Evolutionary conservation across 2,888 invertebrate species (phyloP), one percentile per base, ranked within the genome.

Genomic region (Sarcophaga caerulescens): DNA sequence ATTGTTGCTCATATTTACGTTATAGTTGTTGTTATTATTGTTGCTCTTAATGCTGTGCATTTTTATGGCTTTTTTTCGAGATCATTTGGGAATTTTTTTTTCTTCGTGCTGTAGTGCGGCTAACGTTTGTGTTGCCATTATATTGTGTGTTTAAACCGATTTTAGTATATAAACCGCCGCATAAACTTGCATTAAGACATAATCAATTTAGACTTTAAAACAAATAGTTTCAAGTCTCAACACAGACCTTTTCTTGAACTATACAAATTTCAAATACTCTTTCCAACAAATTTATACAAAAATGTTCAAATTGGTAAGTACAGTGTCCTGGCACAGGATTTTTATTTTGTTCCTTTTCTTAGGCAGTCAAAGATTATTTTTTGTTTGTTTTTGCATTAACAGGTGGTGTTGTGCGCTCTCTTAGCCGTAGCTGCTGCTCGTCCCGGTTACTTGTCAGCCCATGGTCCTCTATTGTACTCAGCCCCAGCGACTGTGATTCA

Each of bases 241-340:
- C 89, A 89, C 89, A 92, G 91, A 92, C 91, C 90, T 89, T 77
- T 87, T 86, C 35, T 77, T 85, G 84, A 88, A 87, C 86, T 89
- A 84, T 19, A 17, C 52, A 35, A 1, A 35, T 79, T 77, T 8
- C 17, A 78, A 65, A 79, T 47, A 19, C 21, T 44, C 25, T 73
- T 60, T 47, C 19, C 44, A 12, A 23, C 21, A 75, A 65, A 11
- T 45, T 21, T 70, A 12, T 25, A 57, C 25, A 84, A 81, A 92
- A 87, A 92, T 92, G 92, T 92, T 90, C 91, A 92, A 92, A 90
- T 91, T 92, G 92, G 92, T 92, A 88, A 92, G 92, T 88, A 0
- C 2, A 52, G 3, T 1, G 52, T 52, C 59, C 21, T 65, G 14
- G 1, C 0, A 52, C 3, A 52, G 17, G 52, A 17, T 1, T 52